Evolutionary conservation across 2,888 invertebrate genomes (phyloP), one percentile per base, ranked within the genome.

Genomic region (Azorinus chamasolen): DNA sequence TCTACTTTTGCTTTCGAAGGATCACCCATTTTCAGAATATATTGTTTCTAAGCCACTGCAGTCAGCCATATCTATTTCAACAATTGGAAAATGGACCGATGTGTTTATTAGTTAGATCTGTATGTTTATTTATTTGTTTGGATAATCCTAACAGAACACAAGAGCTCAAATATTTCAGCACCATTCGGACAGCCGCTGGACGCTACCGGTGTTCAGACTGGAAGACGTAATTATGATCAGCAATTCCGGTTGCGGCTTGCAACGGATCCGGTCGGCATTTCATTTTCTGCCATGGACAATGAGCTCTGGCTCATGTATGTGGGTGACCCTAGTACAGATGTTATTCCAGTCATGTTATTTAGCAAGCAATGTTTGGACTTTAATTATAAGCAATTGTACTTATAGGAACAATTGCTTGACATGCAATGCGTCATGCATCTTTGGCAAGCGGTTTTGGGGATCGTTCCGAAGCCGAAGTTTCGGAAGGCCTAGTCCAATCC

Each of bases 321-420:
- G 32, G 32, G 32, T 10, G 32, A 10, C 32, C 32, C 32, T 32
- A 32, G 5, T 32, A 32, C 32, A 4, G 32, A 32, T 32, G 32
- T 6, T 32, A 32, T 6, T 32, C 32, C 46, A 46, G 25, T 22
- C 25, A 51, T 24, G 24, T 24, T 8, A 12, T 22, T 51, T n/a
- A 2, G 12, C 18, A 48, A 48, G 2, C 18, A 48, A 48, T 48
- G 48, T 48, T 48, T n/a, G 12, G 48, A 48, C 48, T 48, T 48
- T 18, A 48, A 48, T 48, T 48, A 20, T 48, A 48, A 22, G 22
- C 20, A 48, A n/a, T 48, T 48, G 48, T 48, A n/a, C 12, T 2
- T 48, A n/a, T 48, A 1, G 48, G 12, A 18, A 48, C 20, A 20
- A n/a, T 48, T 48, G 48, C 22, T 48, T 48, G 22, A 48, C 12